Percentiles rank a stretch among this genome's conserved stretches.
phyloP scores from a whole-genome alignment of 1,140 invertebrate genomes.

The Dermatophagoides farinae region DNA sequence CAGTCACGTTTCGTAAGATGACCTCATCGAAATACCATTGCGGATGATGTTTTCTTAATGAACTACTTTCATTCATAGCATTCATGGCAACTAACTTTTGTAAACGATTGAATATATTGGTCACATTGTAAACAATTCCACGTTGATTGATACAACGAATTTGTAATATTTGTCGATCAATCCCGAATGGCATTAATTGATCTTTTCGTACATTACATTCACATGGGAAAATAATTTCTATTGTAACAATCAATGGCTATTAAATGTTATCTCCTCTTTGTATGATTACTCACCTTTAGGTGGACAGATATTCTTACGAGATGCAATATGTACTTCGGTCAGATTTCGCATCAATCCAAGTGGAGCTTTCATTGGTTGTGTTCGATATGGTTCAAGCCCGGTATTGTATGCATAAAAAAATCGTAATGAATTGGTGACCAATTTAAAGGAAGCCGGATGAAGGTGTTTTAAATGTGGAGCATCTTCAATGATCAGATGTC shows the following conservation, averaged over 20 bases:
- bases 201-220: not conserved
- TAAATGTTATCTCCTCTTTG: not conserved
- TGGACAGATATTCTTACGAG: not conserved
- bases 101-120: conserved; percentile 1
- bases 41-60: not conserved
- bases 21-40: conserved; percentile 4
- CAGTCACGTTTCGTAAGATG: not conserved
- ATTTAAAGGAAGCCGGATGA: not conserved
- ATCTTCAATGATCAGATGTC: conserved; percentile 5
- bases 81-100: not conserved
- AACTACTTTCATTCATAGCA: not conserved
- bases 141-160: not conserved
- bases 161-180: not conserved
- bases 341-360: not conserved
- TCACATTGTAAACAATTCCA: not conserved
- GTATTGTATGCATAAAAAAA: conserved; percentile 9
- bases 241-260: not conserved
- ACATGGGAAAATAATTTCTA: conserved; percentile 4
- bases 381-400: not conserved
- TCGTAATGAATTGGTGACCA: not conserved
- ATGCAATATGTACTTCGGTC: not conserved
- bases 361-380: not conserved
- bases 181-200: not conserved
- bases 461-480: not conserved
- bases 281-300: not conserved